Base-by-base conservation (phyloP, 2,113 vertebrate species). In the Meleagris gallopavo region DNA sequence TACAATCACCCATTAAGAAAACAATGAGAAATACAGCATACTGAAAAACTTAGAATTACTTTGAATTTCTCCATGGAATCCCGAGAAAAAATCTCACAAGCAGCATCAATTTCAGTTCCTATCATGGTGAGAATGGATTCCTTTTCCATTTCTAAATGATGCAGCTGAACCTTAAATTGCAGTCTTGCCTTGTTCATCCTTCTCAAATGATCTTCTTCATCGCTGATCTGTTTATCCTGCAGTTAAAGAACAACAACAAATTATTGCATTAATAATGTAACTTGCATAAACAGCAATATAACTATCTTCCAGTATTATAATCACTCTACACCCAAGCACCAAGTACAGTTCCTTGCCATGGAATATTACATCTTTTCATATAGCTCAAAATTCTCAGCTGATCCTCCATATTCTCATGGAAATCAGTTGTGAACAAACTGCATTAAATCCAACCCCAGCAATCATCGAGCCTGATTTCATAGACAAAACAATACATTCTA, bases 51-150 rank as follows among this genome's bases (percentile, higher is more conserved):
- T 50, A 88, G 67, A 96, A 95, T 98, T 99, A 99, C 99, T 98
- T 99, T 98, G 25, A 99, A 97, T 97, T 99, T 99, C 75, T 98
- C 98, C 86, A 98, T 76, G 3, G 97, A 98, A 43, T 98, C 98
- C 57, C 95, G 96, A 29, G 98, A 98, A 88, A 99, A 97, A 55
- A 98, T 90, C 88, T 98, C 96, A 96, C 99, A 99, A 62, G 97
- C 98, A 57, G 97, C 52, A 93, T 99, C 98, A 79, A 99, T 98
- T 96, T 99, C 98, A 61, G 96, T 98, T 75, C 98, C 99, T 94
- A 99, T 97, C 80, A 98, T 81, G 13, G 97, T 94, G 32, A 99
- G 98, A 45, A 99, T 97, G 13, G 98, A 98, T 75, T 99, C 98
- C 75, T 98, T 98, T 71, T 99, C 99, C 0, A 97, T 97, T 95